These are phyloP conservation scores for Parauchenoglanis punctatus DNA, from an alignment of 2,797 vertebrate genomes.

Conservation along the genomic window DNA sequence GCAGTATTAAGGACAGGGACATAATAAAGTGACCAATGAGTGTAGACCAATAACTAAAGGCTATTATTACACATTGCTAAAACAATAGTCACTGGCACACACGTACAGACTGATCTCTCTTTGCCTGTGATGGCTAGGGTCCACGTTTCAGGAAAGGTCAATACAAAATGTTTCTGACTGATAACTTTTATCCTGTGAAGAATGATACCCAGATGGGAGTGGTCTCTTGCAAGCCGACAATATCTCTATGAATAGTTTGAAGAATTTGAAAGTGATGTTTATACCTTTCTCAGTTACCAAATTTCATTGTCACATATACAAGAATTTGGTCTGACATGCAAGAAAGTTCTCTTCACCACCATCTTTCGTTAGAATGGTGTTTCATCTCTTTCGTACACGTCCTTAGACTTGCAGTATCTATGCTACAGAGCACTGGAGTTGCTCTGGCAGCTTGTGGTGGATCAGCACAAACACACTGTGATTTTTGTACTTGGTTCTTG, in stretches of 20 bases:
- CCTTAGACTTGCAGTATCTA: background rate
- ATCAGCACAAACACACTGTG: background rate
- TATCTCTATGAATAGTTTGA: background rate
- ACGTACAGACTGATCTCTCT: constrained; percentile 46
- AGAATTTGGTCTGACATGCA: background rate
- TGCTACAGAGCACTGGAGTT: background rate
- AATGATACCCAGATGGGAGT: background rate
- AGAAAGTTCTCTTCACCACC: background rate
- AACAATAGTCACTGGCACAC: background rate
- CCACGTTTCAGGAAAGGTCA: constrained; percentile 8
- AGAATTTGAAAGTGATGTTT: constrained; percentile 66
- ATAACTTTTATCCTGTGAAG: background rate
- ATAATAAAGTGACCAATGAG: background rate
- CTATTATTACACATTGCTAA: background rate
- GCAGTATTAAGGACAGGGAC: background rate
- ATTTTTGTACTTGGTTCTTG: too few species aligned
- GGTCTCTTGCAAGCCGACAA: background rate
- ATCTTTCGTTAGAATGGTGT: background rate
- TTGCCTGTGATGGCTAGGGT: constrained; percentile 1
- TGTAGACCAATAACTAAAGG: background rate
- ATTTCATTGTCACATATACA: background rate
- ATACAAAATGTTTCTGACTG: background rate
- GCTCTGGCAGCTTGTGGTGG: background rate
- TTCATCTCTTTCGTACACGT: background rate
- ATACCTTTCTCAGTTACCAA: background rate